phyloP scores from a whole-genome alignment of 2,888 invertebrate species.

The Eristalinus sepulchralis region DNA sequence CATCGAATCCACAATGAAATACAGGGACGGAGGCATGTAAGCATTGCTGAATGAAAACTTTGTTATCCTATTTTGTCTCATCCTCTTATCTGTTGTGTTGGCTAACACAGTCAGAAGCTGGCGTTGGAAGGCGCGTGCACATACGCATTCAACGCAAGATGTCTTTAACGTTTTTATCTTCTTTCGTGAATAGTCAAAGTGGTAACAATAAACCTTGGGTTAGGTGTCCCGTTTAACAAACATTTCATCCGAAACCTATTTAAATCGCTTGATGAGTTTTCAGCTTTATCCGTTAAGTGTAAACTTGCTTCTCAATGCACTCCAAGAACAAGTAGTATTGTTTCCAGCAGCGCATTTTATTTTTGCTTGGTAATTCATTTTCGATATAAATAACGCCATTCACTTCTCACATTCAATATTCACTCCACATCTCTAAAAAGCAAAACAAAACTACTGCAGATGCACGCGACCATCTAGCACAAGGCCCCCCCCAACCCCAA shows the following conservation, averaged over 20 bases:
- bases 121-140: no score
- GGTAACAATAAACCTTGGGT: neutral
- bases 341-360: neutral
- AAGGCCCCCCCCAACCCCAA: neutral
- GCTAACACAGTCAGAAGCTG: no score
- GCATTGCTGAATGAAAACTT: no score
- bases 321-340: neutral
- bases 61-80: no score
- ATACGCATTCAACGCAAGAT: no score
- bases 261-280: neutral
- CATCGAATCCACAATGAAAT: no score
- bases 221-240: neutral
- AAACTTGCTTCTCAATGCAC: neutral
- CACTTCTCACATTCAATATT: neutral
- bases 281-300: neutral
- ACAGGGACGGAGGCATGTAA: no score
- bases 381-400: neutral
- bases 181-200: neutral
- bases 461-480: constrained; percentile 1
- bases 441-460: neutral
- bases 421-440: neutral
- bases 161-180: neutral
- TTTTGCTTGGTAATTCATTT: neutral
- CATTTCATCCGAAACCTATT: neutral
- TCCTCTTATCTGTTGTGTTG: no score